Evolutionary conservation across 1,140 invertebrate species (phyloP).

Genomic region (Vanessa tameamea): DNA sequence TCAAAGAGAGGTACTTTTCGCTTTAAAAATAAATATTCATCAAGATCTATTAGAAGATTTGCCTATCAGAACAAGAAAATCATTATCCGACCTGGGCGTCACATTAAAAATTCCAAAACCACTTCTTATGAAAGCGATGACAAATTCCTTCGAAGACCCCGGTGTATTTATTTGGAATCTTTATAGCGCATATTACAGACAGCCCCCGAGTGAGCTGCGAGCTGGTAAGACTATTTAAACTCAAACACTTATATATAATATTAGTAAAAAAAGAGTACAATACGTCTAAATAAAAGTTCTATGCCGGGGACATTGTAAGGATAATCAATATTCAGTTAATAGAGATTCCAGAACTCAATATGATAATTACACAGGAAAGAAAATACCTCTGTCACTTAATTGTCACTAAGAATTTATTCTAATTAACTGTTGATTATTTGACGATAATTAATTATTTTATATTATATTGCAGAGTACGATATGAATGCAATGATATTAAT

Average conservation of each 20-base stretch:
- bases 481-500: conserved; percentile 68
- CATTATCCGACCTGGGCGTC: conserved; percentile 64
- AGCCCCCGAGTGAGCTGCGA: conserved; percentile 55
- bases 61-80: conserved; percentile 52
- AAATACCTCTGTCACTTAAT: no score
- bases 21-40: conserved; percentile 60
- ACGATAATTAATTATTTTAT: background rate
- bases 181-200: conserved; percentile 60
- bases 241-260: background rate
- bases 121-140: conserved; percentile 62
- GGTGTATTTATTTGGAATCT: conserved; percentile 71
- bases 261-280: no score
- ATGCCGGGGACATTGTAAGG: no score
- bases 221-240: conserved; percentile 42
- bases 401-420: no score
- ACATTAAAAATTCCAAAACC: conserved; percentile 54
- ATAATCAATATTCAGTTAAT: no score
- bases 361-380: no score
- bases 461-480: conserved; percentile 59
- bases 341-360: no score
- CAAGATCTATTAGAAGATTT: conserved; percentile 67
- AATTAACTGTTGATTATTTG: no score
- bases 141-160: conserved; percentile 54
- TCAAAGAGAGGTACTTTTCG: conserved; percentile 54
- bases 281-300: no score